Conservation (phyloP, 2,113 vertebrate genomes). For the Lagopus muta region DNA sequence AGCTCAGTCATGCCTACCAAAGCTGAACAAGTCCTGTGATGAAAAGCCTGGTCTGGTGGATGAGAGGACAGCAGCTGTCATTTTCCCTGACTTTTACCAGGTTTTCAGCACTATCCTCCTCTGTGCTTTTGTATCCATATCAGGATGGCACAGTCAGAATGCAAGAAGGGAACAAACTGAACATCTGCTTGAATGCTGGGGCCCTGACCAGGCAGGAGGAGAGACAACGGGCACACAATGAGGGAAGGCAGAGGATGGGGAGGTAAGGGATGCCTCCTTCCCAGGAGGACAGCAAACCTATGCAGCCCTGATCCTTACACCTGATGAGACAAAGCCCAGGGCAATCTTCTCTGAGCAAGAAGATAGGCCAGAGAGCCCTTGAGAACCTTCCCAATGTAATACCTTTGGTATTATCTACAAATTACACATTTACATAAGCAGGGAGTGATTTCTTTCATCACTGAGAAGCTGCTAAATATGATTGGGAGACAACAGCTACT, state of each 20-base stretch:
- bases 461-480: background rate
- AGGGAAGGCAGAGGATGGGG: background rate
- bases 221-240: background rate
- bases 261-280: background rate
- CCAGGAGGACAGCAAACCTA: background rate
- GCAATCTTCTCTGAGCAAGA: background rate
- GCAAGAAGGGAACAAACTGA: background rate
- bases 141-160: background rate
- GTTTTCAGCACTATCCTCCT: background rate
- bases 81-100: background rate
- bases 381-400: background rate
- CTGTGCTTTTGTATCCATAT: background rate
- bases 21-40: background rate
- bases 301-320: accelerated
- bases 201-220: background rate
- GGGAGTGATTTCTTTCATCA: background rate
- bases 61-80: background rate
- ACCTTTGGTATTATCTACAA: background rate
- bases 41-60: background rate
- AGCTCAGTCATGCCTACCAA: slow-evolving; percentile 28
- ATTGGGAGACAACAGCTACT: background rate
- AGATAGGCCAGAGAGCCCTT: background rate
- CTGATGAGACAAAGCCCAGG: background rate
- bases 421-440: background rate
- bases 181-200: background rate